Base-by-base conservation (phyloP, 2,797 vertebrate genomes). In the Galaxias olidus region DNA sequence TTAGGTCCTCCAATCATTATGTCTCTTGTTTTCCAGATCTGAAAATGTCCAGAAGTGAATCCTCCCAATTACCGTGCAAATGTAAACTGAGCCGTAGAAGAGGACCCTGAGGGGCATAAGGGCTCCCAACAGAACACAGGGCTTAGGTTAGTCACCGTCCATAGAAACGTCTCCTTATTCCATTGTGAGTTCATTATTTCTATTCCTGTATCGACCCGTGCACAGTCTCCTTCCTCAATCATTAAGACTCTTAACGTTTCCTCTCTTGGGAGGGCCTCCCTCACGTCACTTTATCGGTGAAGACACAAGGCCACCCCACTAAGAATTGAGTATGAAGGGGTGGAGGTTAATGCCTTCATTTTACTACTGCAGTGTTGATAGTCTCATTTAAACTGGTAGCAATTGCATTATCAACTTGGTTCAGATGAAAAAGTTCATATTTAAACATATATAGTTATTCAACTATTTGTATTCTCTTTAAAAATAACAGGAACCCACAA, bases 231-330 rank as follows among this genome's bases (percentile, higher is more conserved):
- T 15, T 15, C 14, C 59, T 59, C 42, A 49, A 63, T 72, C 70
- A 71, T 76, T 75, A 76, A 55, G 55, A 9, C 17, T 41, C 19
- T 46, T 62, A 63, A 67, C 20, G 65, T 58, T n/a, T 42, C 56
- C 59, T 63, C 47, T 59, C 69, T 62, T 42, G 60, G 64, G 68
- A 58, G 1, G 1, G 12, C 20, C 40, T 71, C 74, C 65, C 75
- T 62, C 15, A 19, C 45, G 76, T 56, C 58, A 13, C 8, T 74
- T 42, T 17, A 18, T 47, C 9, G 9, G 75, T 81, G 42, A 53
- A 54, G 74, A 75, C 75, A 82, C 76, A 75, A 9, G 69, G 81
- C 84, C 85, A 81, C 80, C 84, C 84, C 84, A 54, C 46, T 49
- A 8, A 8, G 17, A 83, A 87, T 86, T 78, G 82, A 82, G 71